Evolutionary conservation across 2,888 invertebrate genomes (phyloP).

Genomic region (Anodontia alba): DNA sequence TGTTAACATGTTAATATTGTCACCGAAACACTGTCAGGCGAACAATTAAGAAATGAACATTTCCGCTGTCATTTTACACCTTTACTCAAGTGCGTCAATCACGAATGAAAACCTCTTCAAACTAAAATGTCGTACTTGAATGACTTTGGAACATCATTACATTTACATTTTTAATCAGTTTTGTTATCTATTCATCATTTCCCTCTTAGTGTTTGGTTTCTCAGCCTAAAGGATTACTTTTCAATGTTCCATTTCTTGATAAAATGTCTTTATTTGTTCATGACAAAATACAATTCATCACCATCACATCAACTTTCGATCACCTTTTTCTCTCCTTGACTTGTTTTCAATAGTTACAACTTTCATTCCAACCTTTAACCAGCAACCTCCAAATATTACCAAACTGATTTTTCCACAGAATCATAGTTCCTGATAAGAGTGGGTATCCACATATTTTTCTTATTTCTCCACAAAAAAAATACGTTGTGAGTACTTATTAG

Average conservation of each 20-base stretch:
- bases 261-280: neutral
- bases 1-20: neutral
- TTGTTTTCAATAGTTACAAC: neutral
- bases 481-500: too few species aligned
- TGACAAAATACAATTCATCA: neutral
- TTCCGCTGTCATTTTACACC: conserved; percentile 9
- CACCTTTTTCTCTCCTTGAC: conserved; percentile 4
- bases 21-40: neutral
- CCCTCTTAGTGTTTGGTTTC: neutral
- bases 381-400: too few species aligned
- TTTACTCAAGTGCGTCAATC: neutral
- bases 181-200: neutral
- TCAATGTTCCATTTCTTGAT: neutral
- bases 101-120: neutral
- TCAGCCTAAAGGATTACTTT: neutral
- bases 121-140: neutral
- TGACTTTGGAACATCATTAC: neutral
- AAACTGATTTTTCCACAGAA: too few species aligned
- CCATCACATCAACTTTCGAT: neutral
- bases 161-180: neutral
- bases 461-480: too few species aligned
- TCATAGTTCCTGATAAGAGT: too few species aligned
- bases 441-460: too few species aligned
- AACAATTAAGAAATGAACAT: neutral
- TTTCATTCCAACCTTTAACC: too few species aligned